A percentile compares a stretch with the other conserved stretches of the same genome.
These are phyloP conservation scores for Nematolebias whitei DNA, from an alignment of 2,113 vertebrate species.

Conservation along the genomic window DNA sequence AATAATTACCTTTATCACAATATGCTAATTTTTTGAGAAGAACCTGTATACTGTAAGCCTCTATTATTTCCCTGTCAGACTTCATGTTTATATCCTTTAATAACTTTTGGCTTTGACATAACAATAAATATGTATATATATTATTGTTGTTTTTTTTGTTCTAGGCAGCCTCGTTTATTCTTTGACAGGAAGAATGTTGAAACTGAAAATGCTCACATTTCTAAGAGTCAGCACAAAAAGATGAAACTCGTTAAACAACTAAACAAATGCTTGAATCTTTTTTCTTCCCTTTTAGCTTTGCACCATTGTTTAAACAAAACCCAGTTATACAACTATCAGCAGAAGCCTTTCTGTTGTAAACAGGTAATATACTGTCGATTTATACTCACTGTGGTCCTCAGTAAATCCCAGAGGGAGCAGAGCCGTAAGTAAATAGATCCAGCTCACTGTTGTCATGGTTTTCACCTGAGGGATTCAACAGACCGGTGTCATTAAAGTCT, in stretches of 20 bases:
- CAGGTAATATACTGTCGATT: not conserved
- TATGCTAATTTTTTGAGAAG: too few relatives aligned
- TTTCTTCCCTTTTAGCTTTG: not conserved
- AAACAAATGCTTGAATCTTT: too few relatives aligned
- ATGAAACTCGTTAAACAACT: not conserved
- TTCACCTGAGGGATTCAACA: conserved; percentile 1
- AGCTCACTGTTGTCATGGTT: conserved; percentile 8
- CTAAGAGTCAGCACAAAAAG: not conserved
- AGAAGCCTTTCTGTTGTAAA: conserved; percentile 1
- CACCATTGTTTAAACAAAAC: not conserved
- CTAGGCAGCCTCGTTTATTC: not conserved
- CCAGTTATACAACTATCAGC: not conserved
- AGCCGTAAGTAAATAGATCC: not conserved
- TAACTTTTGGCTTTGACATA: too few relatives aligned
- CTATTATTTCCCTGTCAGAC: too few relatives aligned
- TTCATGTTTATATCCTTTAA: too few relatives aligned
- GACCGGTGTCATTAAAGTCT: conserved; percentile 6
- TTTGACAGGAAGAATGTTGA: not conserved
- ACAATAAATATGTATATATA: too few relatives aligned
- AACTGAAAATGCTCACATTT: not conserved
- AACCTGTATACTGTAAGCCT: too few relatives aligned
- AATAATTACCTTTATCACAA: too few relatives aligned
- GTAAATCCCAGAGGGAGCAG: conserved; percentile 11
- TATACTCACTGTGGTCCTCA: conserved; percentile 43
- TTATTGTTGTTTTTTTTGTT: not conserved